A percentile compares a stretch with the other conserved stretches of the same genome.
These are phyloP conservation scores for Neomorphus geoffroyi DNA, from an alignment of 2,797 vertebrate genomes.

Conservation along the genomic window DNA sequence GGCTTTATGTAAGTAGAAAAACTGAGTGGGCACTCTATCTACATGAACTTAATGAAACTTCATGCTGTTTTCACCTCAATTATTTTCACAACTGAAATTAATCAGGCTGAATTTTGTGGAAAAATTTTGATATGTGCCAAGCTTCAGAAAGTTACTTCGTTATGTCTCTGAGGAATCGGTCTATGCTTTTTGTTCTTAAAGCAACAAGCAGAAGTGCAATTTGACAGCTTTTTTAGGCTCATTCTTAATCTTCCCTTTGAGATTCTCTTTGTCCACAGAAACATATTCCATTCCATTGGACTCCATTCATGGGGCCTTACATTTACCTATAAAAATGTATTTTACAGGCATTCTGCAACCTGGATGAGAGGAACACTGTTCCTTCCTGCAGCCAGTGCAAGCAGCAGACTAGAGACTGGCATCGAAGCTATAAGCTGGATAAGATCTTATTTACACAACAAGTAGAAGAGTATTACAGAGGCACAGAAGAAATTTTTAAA, in stretches of 20 bases:
- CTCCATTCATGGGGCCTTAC: neutral
- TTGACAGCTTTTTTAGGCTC: neutral
- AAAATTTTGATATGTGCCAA: neutral
- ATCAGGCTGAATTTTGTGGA: neutral
- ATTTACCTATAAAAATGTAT: neutral
- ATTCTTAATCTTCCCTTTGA: neutral
- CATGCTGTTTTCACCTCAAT: neutral
- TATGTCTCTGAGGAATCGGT: neutral
- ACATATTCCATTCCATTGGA: too few species aligned
- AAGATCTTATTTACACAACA: neutral
- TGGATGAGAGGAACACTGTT: neutral
- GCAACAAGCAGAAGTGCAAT: rapidly evolving
- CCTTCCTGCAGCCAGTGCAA: neutral
- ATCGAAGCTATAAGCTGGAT: neutral
- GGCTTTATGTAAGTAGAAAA: neutral
- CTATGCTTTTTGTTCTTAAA: neutral
- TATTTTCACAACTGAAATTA: constrained; percentile 19
- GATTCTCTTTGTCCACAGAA: neutral
- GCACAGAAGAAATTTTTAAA: neutral
- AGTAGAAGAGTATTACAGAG: neutral
- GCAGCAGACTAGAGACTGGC: neutral
- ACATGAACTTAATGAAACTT: neutral
- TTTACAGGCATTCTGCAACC: neutral
- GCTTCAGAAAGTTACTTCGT: neutral
- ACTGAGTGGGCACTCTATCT: neutral